Conservation (phyloP, 2,888 invertebrate genomes). For the Allophyes oxyacanthae region DNA sequence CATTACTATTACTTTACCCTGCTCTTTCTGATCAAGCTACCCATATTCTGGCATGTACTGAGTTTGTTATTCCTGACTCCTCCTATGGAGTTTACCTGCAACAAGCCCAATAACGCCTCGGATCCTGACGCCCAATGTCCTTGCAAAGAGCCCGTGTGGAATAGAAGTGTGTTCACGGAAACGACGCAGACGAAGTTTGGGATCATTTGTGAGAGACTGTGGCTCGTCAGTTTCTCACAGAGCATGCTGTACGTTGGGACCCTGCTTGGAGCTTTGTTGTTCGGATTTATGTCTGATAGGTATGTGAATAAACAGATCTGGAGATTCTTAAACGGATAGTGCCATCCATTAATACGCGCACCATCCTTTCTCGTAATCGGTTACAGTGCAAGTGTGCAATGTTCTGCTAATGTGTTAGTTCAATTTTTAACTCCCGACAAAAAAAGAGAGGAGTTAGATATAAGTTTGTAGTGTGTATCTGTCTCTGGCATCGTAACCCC, state of each 20-base stretch:
- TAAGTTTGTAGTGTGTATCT: no score
- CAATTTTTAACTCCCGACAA: no score
- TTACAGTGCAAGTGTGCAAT: no score
- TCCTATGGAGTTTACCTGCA: conserved; percentile 71
- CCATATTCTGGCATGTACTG: conserved; percentile 76
- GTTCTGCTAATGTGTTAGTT: no score
- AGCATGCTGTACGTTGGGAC: conserved; percentile 73
- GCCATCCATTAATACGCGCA: no score
- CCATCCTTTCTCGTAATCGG: no score
- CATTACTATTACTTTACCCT: conserved; percentile 72
- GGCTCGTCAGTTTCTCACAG: conserved; percentile 75
- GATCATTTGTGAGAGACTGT: conserved; percentile 66
- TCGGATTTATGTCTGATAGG: conserved; percentile 78
- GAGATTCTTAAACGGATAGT: no score
- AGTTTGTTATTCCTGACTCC: conserved; percentile 76
- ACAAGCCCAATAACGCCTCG: conserved; percentile 11
- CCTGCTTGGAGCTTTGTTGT: conserved; percentile 71
- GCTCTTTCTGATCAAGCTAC: conserved; percentile 70
- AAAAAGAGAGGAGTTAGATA: no score
- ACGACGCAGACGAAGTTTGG: conserved; percentile 76
- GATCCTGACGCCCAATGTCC: conserved; percentile 65
- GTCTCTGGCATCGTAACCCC: no score
- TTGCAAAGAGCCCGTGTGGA: conserved; percentile 71
- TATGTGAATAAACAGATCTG: conserved; percentile 46
- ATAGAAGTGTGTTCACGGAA: conserved; percentile 70